These are phyloP conservation scores for Ceratothoa steindachneri DNA, from an alignment of 2,888 invertebrate genomes.

Conservation along the genomic window DNA sequence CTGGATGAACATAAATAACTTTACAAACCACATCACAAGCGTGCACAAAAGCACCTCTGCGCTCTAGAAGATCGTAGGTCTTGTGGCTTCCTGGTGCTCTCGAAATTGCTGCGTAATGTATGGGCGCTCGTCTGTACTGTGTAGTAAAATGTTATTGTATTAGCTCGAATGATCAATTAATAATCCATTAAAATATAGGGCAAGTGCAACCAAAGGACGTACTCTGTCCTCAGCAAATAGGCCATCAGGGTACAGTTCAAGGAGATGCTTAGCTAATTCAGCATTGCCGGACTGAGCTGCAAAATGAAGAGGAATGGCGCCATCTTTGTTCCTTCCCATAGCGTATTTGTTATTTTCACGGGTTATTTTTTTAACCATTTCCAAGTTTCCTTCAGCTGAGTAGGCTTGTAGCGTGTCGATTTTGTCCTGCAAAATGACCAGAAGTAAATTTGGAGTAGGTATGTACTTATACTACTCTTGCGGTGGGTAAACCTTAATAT, in stretches of 20 bases:
- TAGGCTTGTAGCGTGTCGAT: slow-evolving; percentile 54
- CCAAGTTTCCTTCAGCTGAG: slow-evolving; percentile 53
- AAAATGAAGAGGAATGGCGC: slow-evolving; percentile 80
- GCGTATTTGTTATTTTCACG: slow-evolving; percentile 60
- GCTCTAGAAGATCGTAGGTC: slow-evolving; percentile 50
- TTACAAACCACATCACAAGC: slow-evolving; percentile 22
- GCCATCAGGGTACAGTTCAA: slow-evolving; percentile 54
- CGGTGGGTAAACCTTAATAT: too few species aligned
- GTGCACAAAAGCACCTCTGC: slow-evolving; percentile 50
- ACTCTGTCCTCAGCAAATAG: slow-evolving; percentile 54
- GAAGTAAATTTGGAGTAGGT: too few species aligned
- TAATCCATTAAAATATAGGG: too few species aligned
- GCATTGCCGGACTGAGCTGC: slow-evolving; percentile 79
- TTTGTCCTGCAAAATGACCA: slow-evolving; percentile 51
- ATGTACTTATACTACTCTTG: too few species aligned
- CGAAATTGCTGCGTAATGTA: slow-evolving; percentile 73
- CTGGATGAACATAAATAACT: too few species aligned
- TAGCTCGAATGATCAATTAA: too few species aligned
- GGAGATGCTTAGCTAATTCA: slow-evolving; percentile 66
- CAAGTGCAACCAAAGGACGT: too few species aligned
- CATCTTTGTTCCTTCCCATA: slow-evolving; percentile 72
- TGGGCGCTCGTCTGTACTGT: slow-evolving; percentile 64
- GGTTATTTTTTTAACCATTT: slow-evolving; percentile 52
- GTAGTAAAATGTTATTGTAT: too few species aligned
- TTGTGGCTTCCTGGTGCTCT: slow-evolving; percentile 48